phyloP scores from a whole-genome alignment of 2,888 invertebrate genomes.

The Aradus depressus region DNA sequence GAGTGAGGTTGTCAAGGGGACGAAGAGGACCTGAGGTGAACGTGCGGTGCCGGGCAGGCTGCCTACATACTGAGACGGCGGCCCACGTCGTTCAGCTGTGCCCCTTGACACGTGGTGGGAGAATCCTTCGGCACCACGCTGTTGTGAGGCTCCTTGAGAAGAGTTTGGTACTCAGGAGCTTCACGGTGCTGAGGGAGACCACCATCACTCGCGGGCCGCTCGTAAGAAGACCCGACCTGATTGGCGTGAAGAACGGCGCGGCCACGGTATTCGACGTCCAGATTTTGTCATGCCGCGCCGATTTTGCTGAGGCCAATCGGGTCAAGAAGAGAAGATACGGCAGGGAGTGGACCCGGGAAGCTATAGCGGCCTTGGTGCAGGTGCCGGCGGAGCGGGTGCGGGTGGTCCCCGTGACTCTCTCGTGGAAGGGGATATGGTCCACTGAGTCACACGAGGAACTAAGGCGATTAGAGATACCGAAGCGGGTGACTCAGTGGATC shows the following conservation, averaged over 20 bases:
- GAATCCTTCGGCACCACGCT: constrained; percentile 33
- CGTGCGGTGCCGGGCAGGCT: constrained; percentile 33
- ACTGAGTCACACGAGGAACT: not conserved
- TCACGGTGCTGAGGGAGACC: not conserved
- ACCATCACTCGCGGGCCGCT: not conserved
- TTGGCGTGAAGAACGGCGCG: not conserved
- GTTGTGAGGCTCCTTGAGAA: not conserved
- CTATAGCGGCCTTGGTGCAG: too few species aligned
- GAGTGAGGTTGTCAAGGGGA: constrained; percentile 31
- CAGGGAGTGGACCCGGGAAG: not conserved
- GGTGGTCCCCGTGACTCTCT: not conserved
- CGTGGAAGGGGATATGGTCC: constrained; percentile 4
- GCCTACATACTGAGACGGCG: constrained; percentile 33
- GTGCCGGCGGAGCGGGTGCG: not conserved
- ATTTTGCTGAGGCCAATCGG: not conserved
- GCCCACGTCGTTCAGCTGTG: constrained; percentile 35
- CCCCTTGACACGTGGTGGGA: constrained; percentile 35
- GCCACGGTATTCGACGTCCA: constrained; percentile 1
- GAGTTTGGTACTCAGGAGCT: too few species aligned
- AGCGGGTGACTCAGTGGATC: constrained; percentile 30
- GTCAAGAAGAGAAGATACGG: not conserved
- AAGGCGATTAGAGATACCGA: constrained; percentile 21
- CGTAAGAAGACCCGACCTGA: not conserved
- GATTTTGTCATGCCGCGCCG: not conserved
- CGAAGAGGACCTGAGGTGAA: not conserved